Evolutionary conservation across 2,113 vertebrate genomes (phyloP).

Genomic region (Ageneiosus marmoratus): DNA sequence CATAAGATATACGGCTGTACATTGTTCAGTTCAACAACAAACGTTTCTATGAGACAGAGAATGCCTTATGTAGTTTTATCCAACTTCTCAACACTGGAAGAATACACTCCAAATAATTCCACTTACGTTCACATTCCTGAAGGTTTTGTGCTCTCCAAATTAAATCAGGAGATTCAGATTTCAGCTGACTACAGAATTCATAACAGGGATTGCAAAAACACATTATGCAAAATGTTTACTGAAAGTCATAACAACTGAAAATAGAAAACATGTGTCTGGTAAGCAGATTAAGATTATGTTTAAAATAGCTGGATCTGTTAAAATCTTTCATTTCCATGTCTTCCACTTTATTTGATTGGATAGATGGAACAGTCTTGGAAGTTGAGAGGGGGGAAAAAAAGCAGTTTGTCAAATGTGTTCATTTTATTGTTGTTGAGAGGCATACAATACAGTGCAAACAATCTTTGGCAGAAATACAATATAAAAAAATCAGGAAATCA

Average conservation of each 20-base stretch:
- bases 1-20: background rate
- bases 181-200: background rate
- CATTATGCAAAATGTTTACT: background rate
- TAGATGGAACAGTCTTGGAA: background rate
- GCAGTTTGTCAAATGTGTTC: slow-evolving; percentile 65
- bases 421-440: slow-evolving; percentile 73
- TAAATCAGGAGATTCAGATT: background rate
- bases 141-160: background rate
- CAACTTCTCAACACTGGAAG: background rate
- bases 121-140: background rate
- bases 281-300: background rate
- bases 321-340: background rate
- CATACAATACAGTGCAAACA: slow-evolving; percentile 82
- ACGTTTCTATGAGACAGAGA: background rate
- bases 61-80: background rate
- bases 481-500: slow-evolving; percentile 70
- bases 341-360: background rate
- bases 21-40: background rate
- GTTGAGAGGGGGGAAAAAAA: slow-evolving; percentile 24
- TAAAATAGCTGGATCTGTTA: background rate
- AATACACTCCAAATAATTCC: background rate
- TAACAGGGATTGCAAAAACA: background rate
- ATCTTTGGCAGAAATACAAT: slow-evolving; percentile 80
- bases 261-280: background rate
- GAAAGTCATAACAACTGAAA: background rate